Percentiles rank a stretch among this genome's conserved stretches.
These are phyloP conservation scores for Umimayanthus kanabou DNA, from an alignment of 92 coral and sea anemone species.

Conservation along the genomic window DNA sequence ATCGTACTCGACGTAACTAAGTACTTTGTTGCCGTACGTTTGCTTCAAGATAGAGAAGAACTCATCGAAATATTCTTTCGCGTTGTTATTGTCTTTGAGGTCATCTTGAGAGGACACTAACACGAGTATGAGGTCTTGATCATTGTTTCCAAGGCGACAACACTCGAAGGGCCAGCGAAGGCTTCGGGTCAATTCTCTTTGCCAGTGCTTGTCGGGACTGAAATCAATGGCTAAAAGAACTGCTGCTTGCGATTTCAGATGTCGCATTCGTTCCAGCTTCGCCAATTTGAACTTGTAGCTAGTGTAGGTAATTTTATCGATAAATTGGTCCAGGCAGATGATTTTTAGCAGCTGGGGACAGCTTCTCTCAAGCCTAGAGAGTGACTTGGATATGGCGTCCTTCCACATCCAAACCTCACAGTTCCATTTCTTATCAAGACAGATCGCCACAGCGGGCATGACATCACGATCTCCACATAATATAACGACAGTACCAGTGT, in stretches of 20 bases:
- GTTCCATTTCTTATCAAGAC: conserved; percentile 7
- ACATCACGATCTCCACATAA: conserved; percentile 32
- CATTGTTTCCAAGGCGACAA: background rate
- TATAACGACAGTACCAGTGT: background rate
- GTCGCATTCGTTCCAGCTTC: background rate
- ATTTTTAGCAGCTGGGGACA: background rate
- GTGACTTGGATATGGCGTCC: background rate
- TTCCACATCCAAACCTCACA: conserved; percentile 36
- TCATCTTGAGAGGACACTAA: conserved; percentile 3
- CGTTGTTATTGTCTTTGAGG: background rate
- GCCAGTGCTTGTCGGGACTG: conserved; percentile 11
- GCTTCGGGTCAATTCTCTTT: background rate
- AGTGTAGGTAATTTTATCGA: background rate
- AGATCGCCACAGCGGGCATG: background rate
- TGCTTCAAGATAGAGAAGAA: background rate
- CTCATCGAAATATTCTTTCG: conserved; percentile 24
- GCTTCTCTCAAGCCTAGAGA: background rate
- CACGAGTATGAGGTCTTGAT: conserved; percentile 14
- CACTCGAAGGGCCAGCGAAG: conserved; percentile 25
- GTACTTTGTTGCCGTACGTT: conserved; percentile 6
- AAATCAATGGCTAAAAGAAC: background rate
- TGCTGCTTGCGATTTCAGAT: conserved; percentile 25
- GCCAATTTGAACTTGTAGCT: background rate
- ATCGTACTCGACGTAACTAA: background rate
- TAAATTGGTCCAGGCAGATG: background rate